Evolutionary conservation across 2,113 vertebrate genomes (phyloP), one percentile per base, ranked within the genome.

Genomic region (Bujurquina vittata): DNA sequence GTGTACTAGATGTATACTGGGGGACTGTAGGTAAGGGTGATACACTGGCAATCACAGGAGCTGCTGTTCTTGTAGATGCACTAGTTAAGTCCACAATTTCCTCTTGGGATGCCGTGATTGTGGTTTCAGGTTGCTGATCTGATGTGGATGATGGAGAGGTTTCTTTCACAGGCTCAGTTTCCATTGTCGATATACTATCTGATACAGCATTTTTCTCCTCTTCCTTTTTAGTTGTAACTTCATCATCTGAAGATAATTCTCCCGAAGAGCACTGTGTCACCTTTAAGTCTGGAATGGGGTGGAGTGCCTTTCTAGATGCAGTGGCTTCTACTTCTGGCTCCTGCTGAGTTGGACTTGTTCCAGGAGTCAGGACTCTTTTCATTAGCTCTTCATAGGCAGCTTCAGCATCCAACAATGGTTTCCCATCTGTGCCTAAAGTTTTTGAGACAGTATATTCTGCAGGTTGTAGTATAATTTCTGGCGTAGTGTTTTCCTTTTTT

Each of bases 191-290:
- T 73, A 83, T 75, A 92, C 65, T 90, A 57, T 97, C 95, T 77
- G 95, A 93, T 89, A 91, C 93, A 86, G 94, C 91, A 83, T 46
- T 65, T 62, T 29, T 67, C 56, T 78, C 81, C 7, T 96, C 96
- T 84, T 96, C 95, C 89, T 95, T 96, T 95, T 92, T 94, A 81
- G 88, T 79, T 5, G 79, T 40, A 92, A 89, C 88, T 88, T 99
- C 97, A 81, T 98, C 97, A 89, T 99, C 97, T 76, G 96, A 96
- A 89, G 97, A 97, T 69, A 96, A 82, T 92, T 99, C 98, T 92
- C 96, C 90, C 49, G 98, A 98, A 89, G 99, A 99, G 87, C 99
- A 99, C 74, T 99, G 98, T 6, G 98, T 99, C 91, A 99, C 98
- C 94, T 94, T 98, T 89, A 99, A 96, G 94, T 99, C 98, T 85